phyloP scores from a whole-genome alignment of 2,113 vertebrate genomes.

The Dasyurus viverrinus region DNA sequence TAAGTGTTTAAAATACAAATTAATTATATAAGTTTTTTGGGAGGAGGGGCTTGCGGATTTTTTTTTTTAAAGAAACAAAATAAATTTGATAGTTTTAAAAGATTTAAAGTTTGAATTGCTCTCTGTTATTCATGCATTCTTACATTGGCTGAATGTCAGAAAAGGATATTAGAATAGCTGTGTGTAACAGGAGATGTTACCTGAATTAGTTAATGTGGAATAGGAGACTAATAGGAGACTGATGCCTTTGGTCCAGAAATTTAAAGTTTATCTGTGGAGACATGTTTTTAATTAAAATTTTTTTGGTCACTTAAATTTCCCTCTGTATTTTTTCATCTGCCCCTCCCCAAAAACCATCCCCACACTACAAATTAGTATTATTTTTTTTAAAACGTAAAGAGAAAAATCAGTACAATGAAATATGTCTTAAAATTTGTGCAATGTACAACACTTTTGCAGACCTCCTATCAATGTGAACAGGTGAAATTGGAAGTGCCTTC shows the following conservation, averaged over 20 bases:
- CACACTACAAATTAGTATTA: neutral
- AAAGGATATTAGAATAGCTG: neutral
- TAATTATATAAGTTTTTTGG: neutral
- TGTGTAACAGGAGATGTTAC: neutral
- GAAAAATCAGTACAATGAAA: neutral
- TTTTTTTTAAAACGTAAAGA: neutral
- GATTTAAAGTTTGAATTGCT: too few species aligned
- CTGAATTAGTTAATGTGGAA: neutral
- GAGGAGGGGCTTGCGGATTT: neutral
- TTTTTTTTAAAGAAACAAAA: neutral
- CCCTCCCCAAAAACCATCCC: neutral
- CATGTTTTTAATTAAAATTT: neutral
- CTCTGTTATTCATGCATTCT: neutral
- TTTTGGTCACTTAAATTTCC: neutral
- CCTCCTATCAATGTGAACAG: neutral
- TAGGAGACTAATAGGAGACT: neutral
- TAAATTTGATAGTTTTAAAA: neutral
- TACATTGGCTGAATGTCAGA: neutral
- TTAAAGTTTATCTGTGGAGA: neutral
- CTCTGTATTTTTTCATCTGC: too few species aligned
- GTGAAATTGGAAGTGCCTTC: neutral
- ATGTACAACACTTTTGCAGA: neutral
- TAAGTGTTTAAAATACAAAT: neutral
- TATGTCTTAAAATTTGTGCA: neutral
- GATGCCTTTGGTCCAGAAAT: neutral